Percentiles rank a stretch among this genome's conserved stretches.
Evolutionary conservation across 2,113 vertebrate species (phyloP).

Genomic region (Argyrosomus japonicus): DNA sequence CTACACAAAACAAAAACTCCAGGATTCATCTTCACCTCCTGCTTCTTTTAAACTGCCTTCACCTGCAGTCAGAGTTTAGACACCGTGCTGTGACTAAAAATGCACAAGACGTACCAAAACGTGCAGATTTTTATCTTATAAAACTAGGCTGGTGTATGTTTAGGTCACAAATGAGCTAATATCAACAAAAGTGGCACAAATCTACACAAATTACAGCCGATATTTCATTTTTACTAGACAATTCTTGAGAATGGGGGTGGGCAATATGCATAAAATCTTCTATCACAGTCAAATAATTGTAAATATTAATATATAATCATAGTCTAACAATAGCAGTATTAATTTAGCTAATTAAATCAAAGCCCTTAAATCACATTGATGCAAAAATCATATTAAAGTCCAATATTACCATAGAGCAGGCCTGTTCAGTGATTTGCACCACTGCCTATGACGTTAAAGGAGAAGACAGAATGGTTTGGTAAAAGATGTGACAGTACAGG

Average conservation of each 20-base stretch:
- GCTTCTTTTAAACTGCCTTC: neutral
- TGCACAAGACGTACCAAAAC: neutral
- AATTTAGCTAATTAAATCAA: neutral
- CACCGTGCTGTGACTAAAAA: too few species aligned
- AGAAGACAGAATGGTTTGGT: neutral
- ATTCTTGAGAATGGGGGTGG: neutral
- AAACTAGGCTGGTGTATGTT: neutral
- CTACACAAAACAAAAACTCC: neutral
- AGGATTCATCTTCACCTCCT: neutral
- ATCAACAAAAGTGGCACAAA: neutral
- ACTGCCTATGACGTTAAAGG: neutral
- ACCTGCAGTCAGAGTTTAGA: neutral
- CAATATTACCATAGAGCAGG: neutral
- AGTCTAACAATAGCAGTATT: neutral
- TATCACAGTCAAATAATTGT: neutral
- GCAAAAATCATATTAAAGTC: conserved; percentile 2
- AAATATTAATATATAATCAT: neutral
- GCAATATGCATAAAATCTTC: neutral
- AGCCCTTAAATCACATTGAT: neutral
- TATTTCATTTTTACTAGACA: neutral
- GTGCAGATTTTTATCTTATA: neutral
- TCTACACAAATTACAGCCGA: neutral
- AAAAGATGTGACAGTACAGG: neutral
- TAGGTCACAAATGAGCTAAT: neutral
- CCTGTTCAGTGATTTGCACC: conserved; percentile 7